Conservation (phyloP, 2,888 invertebrate genomes). For the Drosophila stalkeri region DNA sequence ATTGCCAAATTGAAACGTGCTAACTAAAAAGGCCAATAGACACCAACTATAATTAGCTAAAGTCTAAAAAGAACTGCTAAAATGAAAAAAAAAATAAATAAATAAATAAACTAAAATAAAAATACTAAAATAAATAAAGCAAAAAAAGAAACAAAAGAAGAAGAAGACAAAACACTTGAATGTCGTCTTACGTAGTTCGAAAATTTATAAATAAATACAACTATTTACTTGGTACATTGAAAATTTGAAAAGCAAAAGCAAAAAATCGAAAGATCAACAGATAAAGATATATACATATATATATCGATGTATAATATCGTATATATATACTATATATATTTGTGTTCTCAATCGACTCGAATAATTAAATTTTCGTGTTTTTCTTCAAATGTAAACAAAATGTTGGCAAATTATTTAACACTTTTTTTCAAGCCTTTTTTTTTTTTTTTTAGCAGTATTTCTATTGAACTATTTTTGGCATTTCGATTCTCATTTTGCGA, state of each 20-base stretch:
- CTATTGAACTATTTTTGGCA: conserved; percentile 32
- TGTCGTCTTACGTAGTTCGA: conserved; percentile 77
- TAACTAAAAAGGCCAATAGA: conserved; percentile 69
- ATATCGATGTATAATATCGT: conserved; percentile 21
- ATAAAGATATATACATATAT: conserved; percentile 14
- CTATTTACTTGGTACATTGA: conserved; percentile 28
- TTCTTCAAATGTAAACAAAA: conserved; percentile 58
- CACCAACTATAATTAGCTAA: conserved; percentile 54
- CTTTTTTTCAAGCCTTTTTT: conserved; percentile 48
- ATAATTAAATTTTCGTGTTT: conserved; percentile 25
- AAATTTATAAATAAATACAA: conserved; percentile 69
- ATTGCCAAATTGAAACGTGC: conserved; percentile 55
- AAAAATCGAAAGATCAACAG: conserved; percentile 14
- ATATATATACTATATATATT: conserved; percentile 22
- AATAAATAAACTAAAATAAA: conserved; percentile 73
- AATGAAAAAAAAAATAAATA: conserved; percentile 62
- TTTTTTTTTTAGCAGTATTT: conserved; percentile 19
- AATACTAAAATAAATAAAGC: conserved; percentile 29
- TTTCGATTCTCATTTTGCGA: conserved; percentile 7
- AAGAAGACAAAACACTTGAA: conserved; percentile 65
- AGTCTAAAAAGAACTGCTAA: conserved; percentile 28
- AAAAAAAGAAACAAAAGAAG: conserved; percentile 14
- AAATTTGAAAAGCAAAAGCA: conserved; percentile 50
- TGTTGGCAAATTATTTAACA: conserved; percentile 70
- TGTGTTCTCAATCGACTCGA: conserved; percentile 35